A percentile compares a stretch with the other conserved stretches of the same genome.
phyloP scores from a whole-genome alignment of 2,888 invertebrate genomes.

The Galeruca laticollis region DNA sequence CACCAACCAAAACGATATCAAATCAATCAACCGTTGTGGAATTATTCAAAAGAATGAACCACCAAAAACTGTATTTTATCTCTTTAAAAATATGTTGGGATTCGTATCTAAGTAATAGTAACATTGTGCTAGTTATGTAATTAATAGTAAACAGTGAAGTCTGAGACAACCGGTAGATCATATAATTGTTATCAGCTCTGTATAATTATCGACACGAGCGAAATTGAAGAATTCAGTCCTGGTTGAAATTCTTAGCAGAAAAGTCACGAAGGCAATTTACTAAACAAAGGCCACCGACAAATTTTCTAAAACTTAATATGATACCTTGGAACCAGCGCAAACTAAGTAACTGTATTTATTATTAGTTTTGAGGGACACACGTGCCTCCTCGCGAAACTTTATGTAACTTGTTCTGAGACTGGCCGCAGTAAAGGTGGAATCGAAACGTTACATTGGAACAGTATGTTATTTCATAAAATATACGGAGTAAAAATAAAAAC shows the following conservation, averaged over 20 bases:
- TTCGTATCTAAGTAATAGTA: too few relatives aligned
- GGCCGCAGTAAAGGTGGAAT: not conserved
- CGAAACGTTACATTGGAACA: slow-evolving; percentile 7
- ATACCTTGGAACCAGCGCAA: slow-evolving; percentile 30
- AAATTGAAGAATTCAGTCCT: not conserved
- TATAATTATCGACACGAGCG: not conserved
- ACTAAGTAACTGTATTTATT: slow-evolving; percentile 37
- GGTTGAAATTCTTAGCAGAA: not conserved
- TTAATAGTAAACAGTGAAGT: not conserved
- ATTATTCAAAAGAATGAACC: too few relatives aligned
- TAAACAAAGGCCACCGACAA: not conserved
- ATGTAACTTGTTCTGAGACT: slow-evolving; percentile 34
- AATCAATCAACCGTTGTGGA: too few relatives aligned
- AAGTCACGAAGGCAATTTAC: not conserved
- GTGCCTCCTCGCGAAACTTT: slow-evolving; percentile 45
- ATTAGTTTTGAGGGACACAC: slow-evolving; percentile 46
- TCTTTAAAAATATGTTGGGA: too few relatives aligned
- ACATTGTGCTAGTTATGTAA: not conserved
- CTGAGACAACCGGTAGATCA: not conserved
- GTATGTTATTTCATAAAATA: slow-evolving; percentile 2
- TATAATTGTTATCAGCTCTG: not conserved
- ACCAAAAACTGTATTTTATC: too few relatives aligned
- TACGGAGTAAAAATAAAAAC: not conserved
- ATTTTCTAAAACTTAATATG: not conserved
- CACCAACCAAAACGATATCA: too few relatives aligned